Base-by-base conservation (phyloP, 2,797 vertebrate species). In the Lutjanus campechanus region DNA sequence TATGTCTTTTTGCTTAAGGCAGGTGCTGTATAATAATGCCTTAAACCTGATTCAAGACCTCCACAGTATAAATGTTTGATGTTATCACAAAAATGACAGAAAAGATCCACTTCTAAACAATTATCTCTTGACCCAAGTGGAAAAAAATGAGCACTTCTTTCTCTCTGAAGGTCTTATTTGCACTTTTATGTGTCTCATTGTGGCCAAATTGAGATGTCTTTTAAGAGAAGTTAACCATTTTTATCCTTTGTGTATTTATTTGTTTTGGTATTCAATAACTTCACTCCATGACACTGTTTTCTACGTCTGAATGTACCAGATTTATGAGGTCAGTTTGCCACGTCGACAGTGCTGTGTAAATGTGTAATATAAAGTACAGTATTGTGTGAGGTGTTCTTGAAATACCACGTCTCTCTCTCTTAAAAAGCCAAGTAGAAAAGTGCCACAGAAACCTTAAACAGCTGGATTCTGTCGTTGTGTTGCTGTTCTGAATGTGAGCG, bases 381-480 rank as follows among this genome's bases (percentile, higher is more conserved):
- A 84, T 86, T 70, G 91, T 94, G 88, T 88, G 84, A 82, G 91
- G 76, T 90, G 85, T 89, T 90, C 62, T 73, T 73, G 22, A 82
- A 90, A 81, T 78, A 76, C 76, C 70, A 65, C 20, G 84, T 91
- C 88, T 85, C 78, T 89, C 81, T 80, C 81, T 89, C 82, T 80
- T 84, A 80, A 85, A 81, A 93, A 92, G 92, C 90, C 88, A 93
- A 92, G 91, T 94, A 93, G 89, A 93, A 90, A 94, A 93, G 92
- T 92, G 92, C 92, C 93, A 88, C 89, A 91, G 90, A 92, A 91
- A 89, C 88, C 91, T 93, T 84, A 81, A 84, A 67, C 76, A n/a
- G 84, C 90, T 41, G 89, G 90, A 88, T 90, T 95, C 89, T 92
- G 90, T 93, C 70, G 84, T 92, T 82, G 88, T 94, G 90, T 92